Percentiles rank a stretch among this genome's conserved stretches.
Evolutionary conservation across 2,888 invertebrate genomes (phyloP).

Genomic region (Lysandra bellargus): DNA sequence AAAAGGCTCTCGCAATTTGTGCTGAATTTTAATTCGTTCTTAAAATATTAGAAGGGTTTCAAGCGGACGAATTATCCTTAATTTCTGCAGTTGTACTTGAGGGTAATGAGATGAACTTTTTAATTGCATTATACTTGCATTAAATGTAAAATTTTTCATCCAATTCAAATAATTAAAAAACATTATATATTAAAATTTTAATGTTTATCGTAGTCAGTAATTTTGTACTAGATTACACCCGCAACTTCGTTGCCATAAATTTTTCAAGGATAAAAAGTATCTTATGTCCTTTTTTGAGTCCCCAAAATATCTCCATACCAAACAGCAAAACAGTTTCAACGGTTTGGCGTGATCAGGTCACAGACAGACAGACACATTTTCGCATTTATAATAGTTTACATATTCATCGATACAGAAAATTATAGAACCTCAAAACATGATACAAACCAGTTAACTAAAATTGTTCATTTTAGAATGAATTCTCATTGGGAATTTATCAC

Average conservation of each 20-base stretch:
- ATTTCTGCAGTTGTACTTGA: background rate
- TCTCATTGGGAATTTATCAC: background rate
- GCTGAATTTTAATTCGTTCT: conserved; percentile 19
- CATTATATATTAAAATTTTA: no score
- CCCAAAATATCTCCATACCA: no score
- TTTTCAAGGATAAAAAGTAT: no score
- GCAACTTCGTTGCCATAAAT: no score
- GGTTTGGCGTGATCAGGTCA: no score
- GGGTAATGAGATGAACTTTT: background rate
- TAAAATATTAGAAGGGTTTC: conserved; percentile 24
- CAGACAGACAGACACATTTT: no score
- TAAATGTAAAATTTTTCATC: background rate
- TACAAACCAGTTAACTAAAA: background rate
- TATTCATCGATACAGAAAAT: background rate
- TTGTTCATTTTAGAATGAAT: background rate
- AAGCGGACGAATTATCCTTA: conserved; percentile 2
- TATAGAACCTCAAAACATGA: background rate
- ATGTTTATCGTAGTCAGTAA: no score
- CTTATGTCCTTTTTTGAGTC: no score
- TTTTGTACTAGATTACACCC: no score
- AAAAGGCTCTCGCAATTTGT: conserved; percentile 27
- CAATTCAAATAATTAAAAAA: no score
- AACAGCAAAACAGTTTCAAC: no score
- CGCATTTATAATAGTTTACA: no score
- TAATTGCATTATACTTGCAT: background rate